Conservation (phyloP, 1,140 invertebrate genomes). For the Drosophila ananassae region DNA sequence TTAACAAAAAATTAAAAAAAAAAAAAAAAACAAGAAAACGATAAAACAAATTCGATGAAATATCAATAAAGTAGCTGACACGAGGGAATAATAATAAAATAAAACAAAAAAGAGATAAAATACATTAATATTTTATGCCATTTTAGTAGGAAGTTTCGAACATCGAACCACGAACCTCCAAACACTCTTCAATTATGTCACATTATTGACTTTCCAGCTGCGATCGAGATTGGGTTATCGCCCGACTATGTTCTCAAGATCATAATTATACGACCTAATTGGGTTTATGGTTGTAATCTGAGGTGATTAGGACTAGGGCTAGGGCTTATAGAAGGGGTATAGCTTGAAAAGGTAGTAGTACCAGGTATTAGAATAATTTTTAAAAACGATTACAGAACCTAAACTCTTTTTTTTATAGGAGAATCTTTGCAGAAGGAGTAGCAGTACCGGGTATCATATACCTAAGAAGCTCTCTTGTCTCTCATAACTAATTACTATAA, state of each 20-base stretch:
- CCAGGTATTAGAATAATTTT: too few relatives aligned
- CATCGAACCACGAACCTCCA: slow-evolving; percentile 9
- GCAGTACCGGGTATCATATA: background rate
- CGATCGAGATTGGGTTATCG: background rate
- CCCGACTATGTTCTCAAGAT: background rate
- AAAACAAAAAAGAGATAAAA: background rate
- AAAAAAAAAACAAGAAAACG: too few relatives aligned
- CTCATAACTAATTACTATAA: too few relatives aligned
- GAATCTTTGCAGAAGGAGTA: too few relatives aligned
- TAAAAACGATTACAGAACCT: too few relatives aligned
- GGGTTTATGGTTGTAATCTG: too few relatives aligned
- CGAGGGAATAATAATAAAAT: background rate
- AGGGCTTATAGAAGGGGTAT: too few relatives aligned
- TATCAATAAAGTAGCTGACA: slow-evolving; percentile 45
- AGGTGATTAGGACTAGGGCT: too few relatives aligned
- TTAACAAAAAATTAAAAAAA: too few relatives aligned
- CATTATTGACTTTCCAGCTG: background rate
- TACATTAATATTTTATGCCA: slow-evolving; percentile 30
- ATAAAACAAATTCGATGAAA: slow-evolving; percentile 28
- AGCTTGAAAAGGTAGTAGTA: too few relatives aligned
- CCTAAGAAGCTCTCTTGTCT: too few relatives aligned
- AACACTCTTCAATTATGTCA: slow-evolving; percentile 13
- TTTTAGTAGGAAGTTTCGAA: background rate
- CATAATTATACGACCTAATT: background rate
- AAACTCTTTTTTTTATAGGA: too few relatives aligned